Evolutionary conservation across 2,888 invertebrate species (phyloP).

Genomic region (Sarcophaga caerulescens): DNA sequence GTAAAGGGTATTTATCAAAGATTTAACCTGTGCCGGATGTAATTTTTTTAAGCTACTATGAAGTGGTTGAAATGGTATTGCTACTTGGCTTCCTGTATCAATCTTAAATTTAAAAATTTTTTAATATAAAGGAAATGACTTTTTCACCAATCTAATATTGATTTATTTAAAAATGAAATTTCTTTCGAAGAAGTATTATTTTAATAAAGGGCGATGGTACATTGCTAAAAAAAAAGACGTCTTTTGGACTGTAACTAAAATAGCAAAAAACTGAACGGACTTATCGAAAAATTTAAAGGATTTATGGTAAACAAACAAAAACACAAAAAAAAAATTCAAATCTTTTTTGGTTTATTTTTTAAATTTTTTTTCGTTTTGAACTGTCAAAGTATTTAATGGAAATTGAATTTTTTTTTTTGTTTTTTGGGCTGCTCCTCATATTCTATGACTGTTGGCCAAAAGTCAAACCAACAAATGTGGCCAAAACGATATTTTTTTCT

Average conservation of each 20-base stretch:
- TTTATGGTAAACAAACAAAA: conserved; percentile 62
- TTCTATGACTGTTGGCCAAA: conserved; percentile 75
- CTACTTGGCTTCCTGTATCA: too few relatives aligned
- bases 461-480: conserved; percentile 80
- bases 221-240: background rate
- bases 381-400: conserved; percentile 41
- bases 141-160: background rate
- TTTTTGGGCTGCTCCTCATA: background rate
- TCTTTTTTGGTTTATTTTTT: background rate
- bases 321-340: background rate
- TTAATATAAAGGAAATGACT: too few relatives aligned
- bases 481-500: conserved; percentile 57
- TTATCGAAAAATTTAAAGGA: conserved; percentile 36
- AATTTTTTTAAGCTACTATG: too few relatives aligned
- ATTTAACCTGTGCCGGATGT: too few relatives aligned
- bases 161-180: background rate
- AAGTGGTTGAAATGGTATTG: too few relatives aligned
- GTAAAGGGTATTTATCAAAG: too few relatives aligned
- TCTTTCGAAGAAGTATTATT: background rate
- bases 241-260: background rate
- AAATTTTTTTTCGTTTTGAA: conserved; percentile 17
- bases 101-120: too few relatives aligned
- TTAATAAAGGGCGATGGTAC: background rate
- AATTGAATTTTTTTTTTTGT: conserved; percentile 40
- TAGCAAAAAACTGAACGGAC: background rate